Conservation (phyloP, 2,113 vertebrate species). For the Vidua macroura region DNA sequence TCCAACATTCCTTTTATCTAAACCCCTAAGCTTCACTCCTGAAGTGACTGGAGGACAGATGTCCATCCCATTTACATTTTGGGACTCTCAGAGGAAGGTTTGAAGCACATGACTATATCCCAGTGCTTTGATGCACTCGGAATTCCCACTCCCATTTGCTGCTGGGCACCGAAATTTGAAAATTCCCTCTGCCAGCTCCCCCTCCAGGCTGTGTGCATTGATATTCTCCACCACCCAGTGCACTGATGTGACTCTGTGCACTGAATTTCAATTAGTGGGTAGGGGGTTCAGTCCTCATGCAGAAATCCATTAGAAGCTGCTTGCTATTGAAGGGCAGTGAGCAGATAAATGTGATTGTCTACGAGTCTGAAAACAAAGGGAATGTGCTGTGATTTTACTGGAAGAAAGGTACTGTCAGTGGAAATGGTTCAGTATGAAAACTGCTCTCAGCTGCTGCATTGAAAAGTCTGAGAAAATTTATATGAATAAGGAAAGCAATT, state of each 20-base stretch:
- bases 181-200: background rate
- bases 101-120: background rate
- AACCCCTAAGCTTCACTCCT: background rate
- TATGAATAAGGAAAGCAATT: background rate
- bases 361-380: slow-evolving; percentile 17
- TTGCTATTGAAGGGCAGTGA: slow-evolving; percentile 43
- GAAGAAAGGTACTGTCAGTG: background rate
- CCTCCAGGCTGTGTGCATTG: slow-evolving; percentile 3
- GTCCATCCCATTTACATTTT: background rate
- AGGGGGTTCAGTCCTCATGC: background rate
- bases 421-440: slow-evolving; percentile 7
- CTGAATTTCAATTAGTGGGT: slow-evolving; percentile 53
- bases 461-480: background rate
- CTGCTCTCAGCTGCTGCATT: background rate
- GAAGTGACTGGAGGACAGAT: background rate
- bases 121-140: background rate
- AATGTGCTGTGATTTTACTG: slow-evolving; percentile 19
- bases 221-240: slow-evolving; percentile 44
- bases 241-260: slow-evolving; percentile 17
- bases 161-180: background rate
- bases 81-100: background rate
- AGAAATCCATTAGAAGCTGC: slow-evolving; percentile 21
- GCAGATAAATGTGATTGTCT: slow-evolving; percentile 55
- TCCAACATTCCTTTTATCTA: background rate
- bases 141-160: background rate